phyloP scores from a whole-genome alignment of 2,113 vertebrate species.

The Serinus canaria region DNA sequence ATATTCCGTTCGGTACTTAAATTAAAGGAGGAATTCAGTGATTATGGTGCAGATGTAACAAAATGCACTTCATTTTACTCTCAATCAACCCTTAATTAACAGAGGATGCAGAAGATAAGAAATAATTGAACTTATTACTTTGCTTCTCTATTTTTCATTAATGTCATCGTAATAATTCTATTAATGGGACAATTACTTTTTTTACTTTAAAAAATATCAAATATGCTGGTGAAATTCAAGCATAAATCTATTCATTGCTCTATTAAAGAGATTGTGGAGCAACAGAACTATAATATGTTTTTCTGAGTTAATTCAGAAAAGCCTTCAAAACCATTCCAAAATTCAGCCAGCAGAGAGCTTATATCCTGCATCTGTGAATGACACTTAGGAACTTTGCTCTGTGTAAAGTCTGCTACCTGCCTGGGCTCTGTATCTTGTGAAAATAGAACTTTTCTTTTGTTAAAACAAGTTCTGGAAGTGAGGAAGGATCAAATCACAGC shows the following conservation, averaged over 20 bases:
- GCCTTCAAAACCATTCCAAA: conserved; percentile 1
- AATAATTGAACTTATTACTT: neutral
- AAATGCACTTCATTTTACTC: conserved; percentile 1
- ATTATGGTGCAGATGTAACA: neutral
- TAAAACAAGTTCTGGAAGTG: neutral
- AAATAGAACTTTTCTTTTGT: neutral
- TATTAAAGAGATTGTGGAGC: neutral
- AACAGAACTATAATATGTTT: neutral
- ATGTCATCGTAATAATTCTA: neutral
- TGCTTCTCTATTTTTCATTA: conserved; percentile 7
- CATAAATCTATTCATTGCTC: neutral
- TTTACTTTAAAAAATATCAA: neutral
- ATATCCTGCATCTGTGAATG: neutral
- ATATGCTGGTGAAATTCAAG: conserved; percentile 6
- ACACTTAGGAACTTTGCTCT: neutral
- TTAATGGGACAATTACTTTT: neutral
- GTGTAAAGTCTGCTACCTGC: neutral
- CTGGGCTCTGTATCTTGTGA: neutral
- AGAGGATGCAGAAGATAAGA: neutral
- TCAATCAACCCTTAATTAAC: neutral
- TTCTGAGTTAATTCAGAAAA: neutral
- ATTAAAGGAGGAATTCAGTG: conserved; percentile 11
- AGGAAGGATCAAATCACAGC: neutral
- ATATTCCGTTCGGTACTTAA: conserved; percentile 11
- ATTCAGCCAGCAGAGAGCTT: conserved; percentile 11